Conservation (phyloP, 2,888 invertebrate genomes). For the Ditylenchus weischeri region DNA sequence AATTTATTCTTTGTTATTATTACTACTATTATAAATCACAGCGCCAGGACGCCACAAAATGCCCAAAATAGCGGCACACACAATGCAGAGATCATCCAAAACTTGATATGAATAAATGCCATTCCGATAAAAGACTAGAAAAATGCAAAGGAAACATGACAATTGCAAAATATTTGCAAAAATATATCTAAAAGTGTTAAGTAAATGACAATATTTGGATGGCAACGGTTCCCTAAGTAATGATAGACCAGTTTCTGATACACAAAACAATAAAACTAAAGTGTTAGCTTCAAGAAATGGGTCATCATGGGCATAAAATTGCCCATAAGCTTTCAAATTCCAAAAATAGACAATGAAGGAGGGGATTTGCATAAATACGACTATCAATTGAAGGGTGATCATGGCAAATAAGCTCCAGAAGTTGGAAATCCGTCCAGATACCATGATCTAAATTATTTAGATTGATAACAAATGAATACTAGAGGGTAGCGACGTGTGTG, state of each 20-base stretch:
- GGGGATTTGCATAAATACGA: conserved; percentile 2
- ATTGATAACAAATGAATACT: too few species aligned
- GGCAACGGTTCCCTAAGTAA: not conserved
- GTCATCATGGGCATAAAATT: not conserved
- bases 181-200: conserved; percentile 1
- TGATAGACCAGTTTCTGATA: conserved; percentile 2
- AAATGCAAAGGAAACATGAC: conserved; percentile 2
- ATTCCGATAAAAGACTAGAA: conserved; percentile 5
- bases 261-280: conserved; percentile 3
- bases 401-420: not conserved
- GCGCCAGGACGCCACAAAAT: conserved; percentile 2
- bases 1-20: not conserved
- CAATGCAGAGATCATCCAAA: conserved; percentile 8
- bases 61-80: conserved; percentile 2
- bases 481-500: too few species aligned
- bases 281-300: conserved; percentile 7
- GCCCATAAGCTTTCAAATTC: not conserved
- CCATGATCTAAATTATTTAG: too few species aligned
- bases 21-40: not conserved
- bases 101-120: conserved; percentile 9
- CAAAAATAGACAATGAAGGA: conserved; percentile 1
- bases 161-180: not conserved
- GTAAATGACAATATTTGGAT: not conserved
- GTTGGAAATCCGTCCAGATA: too few species aligned
- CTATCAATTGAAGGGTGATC: not conserved